Evolutionary conservation across 2,113 vertebrate genomes (phyloP).

Genomic region (Grus americana): DNA sequence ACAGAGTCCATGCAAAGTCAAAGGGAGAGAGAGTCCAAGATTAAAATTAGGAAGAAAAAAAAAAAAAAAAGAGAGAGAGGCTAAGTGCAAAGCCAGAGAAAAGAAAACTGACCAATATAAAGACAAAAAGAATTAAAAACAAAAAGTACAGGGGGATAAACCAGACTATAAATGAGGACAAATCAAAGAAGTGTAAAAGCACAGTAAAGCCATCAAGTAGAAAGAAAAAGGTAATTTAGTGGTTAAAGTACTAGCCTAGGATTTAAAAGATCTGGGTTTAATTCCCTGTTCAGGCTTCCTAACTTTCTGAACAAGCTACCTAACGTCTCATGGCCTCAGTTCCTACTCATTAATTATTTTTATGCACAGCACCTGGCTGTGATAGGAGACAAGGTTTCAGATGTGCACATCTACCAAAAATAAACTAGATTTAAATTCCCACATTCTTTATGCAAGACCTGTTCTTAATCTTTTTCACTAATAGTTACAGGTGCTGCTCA

Average conservation of each 20-base stretch:
- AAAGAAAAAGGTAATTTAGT: background rate
- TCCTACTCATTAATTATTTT: background rate
- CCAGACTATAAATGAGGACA: background rate
- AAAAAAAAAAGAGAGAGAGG: too few species aligned
- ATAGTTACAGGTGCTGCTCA: background rate
- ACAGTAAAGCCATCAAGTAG: background rate
- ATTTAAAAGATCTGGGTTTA: background rate
- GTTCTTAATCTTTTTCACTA: background rate
- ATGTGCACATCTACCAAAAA: background rate
- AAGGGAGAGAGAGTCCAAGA: background rate
- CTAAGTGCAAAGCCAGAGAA: background rate
- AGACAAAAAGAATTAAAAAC: background rate
- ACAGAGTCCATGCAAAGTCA: background rate
- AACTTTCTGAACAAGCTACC: background rate
- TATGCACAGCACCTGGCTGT: background rate
- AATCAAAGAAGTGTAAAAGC: background rate
- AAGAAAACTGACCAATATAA: background rate
- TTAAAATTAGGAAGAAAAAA: background rate
- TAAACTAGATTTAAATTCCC: background rate
- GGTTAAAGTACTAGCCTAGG: background rate
- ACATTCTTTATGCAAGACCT: background rate
- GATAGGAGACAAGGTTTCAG: background rate
- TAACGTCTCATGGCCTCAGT: background rate
- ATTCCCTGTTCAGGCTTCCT: background rate
- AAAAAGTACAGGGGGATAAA: background rate